Base-by-base conservation (phyloP, 2,113 vertebrate species). In the Ceyx margarethae region DNA sequence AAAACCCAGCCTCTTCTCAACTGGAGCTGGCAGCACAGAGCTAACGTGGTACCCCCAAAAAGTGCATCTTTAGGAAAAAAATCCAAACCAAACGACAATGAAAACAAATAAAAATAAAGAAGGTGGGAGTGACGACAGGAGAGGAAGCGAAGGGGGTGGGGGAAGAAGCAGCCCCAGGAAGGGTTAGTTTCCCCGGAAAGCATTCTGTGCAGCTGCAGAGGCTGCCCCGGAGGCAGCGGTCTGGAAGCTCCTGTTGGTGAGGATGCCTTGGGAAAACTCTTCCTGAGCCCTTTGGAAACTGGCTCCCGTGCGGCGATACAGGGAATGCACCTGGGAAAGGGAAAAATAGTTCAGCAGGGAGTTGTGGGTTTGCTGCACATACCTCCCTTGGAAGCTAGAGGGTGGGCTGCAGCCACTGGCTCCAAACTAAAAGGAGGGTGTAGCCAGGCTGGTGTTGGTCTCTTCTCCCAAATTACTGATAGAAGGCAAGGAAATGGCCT, bases 201-300 rank as follows among this genome's bases (percentile, higher is more conserved):
- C 94, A 5, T 94, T 96, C 93, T 98, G 98, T 58, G 98, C 98
- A 6, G 98, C 98, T 1, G 98, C 95, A 35, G 97, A 95, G 46
- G 99, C 98, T 1, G 97, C 99, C 1, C 96, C 96, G 1, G 98
- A 48, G 0, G 99, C 98, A 0, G 98, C 98, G 0, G 46, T 97
- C 95, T 98, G 99, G 96, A 99, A 98, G 80, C 96, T 96, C 77
- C 97, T 96, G 97, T 97, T 99, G 94, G 94, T 98, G 94, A 99
- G 96, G 92, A 99, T 98, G 60, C 98, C 99, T 17, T 98, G 98
- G 78, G 99, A 99, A 89, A 99, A 99, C 96, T 99, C 99, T 60
- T 98, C 98, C 91, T 99, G 99, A 7, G 99, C 99, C 90, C 99
- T 98, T 71, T 98, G 97, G 97, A 99, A 99, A 92, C 98, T 99